Percentiles rank a stretch among this genome's conserved stretches.
These are phyloP conservation scores for Bemisia tabaci DNA, from an alignment of 1,140 invertebrate species.

Conservation along the genomic window DNA sequence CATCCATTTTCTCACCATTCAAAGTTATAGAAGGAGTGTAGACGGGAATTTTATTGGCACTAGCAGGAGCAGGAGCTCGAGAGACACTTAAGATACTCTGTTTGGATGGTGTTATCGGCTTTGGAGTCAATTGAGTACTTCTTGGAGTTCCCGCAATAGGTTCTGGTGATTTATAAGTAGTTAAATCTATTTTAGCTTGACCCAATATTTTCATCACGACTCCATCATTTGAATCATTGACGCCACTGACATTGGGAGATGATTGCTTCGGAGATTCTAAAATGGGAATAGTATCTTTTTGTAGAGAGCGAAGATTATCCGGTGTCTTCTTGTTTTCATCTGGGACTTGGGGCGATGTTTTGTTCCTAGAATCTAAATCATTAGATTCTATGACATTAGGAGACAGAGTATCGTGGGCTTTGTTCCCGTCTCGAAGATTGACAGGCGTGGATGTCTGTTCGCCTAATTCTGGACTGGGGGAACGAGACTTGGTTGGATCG, in stretches of 20 bases:
- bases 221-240: background rate
- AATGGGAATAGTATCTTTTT: slow-evolving; percentile 8
- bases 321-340: slow-evolving; percentile 16
- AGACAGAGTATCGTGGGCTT: slow-evolving; percentile 4
- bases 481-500: slow-evolving; percentile 69
- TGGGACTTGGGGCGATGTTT: slow-evolving; percentile 13
- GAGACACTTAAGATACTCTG: slow-evolving; percentile 5
- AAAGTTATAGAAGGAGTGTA: slow-evolving; percentile 12
- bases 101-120: slow-evolving; percentile 5
- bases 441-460: slow-evolving; percentile 3
- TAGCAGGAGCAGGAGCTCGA: slow-evolving; percentile 10
- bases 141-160: slow-evolving; percentile 8
- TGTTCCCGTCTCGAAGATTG: slow-evolving; percentile 11
- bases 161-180: slow-evolving; percentile 14
- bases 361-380: slow-evolving; percentile 12
- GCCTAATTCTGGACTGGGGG: slow-evolving; percentile 31
- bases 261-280: slow-evolving; percentile 22
- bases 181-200: slow-evolving; percentile 9
- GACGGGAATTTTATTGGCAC: background rate
- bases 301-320: slow-evolving; percentile 9
- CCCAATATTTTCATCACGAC: slow-evolving; percentile 8
- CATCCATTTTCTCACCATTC: slow-evolving; percentile 15
- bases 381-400: slow-evolving; percentile 8
- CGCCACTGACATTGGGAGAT: slow-evolving; percentile 26
- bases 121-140: slow-evolving; percentile 10